A percentile compares a stretch with the other conserved stretches of the same genome.
These are phyloP conservation scores for Orius laevigatus DNA, from an alignment of 1,140 invertebrate species.

Conservation along the genomic window DNA sequence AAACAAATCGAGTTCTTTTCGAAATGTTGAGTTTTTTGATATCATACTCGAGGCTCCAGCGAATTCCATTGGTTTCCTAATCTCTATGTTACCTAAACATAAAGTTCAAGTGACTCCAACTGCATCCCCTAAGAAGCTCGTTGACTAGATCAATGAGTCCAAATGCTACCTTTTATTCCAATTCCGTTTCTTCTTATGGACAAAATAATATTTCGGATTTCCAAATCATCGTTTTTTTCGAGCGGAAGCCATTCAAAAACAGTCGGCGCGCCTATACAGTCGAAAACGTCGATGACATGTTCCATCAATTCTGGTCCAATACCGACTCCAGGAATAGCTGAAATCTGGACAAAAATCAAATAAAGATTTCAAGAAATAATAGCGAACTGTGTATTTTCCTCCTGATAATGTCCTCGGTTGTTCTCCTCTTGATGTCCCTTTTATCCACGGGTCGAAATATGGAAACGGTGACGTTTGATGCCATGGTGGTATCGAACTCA, in stretches of 20 bases:
- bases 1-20: slow-evolving; percentile 40
- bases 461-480: slow-evolving; percentile 1
- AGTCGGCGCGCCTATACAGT: slow-evolving; percentile 5
- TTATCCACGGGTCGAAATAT: background rate
- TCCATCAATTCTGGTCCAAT: background rate
- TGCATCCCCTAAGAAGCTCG: no score
- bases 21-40: slow-evolving; percentile 28
- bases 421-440: background rate
- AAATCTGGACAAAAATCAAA: background rate
- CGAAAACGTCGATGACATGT: background rate
- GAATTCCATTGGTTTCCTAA: background rate
- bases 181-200: slow-evolving; percentile 50
- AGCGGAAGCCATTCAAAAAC: slow-evolving; percentile 33
- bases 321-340: background rate
- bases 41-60: background rate
- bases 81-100: slow-evolving; percentile 5
- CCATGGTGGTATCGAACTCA: background rate
- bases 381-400: background rate
- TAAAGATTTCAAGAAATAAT: background rate
- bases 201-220: slow-evolving; percentile 37
- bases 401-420: background rate
- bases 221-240: slow-evolving; percentile 29
- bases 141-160: background rate
- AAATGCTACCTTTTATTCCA: slow-evolving; percentile 39
- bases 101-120: slow-evolving; percentile 2